These are phyloP conservation scores for Aporophyla lueneburgensis DNA, from an alignment of 2,888 invertebrate genomes.

Conservation along the genomic window DNA sequence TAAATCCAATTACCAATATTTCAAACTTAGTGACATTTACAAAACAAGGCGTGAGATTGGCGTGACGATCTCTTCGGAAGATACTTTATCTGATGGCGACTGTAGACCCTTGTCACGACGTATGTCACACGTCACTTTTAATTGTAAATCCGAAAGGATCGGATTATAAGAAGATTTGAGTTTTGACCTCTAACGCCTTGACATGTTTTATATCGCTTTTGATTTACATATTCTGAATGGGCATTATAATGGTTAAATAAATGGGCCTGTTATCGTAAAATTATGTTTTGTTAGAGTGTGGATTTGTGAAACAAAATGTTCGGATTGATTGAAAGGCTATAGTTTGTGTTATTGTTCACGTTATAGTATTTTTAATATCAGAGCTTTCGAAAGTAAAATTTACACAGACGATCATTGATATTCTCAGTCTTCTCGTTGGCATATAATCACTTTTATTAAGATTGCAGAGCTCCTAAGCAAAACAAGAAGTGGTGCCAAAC, in stretches of 20 bases:
- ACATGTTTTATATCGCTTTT: constrained; percentile 46
- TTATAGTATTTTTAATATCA: too few species aligned
- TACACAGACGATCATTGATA: background rate
- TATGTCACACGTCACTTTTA: constrained; percentile 73
- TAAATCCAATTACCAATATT: constrained; percentile 81
- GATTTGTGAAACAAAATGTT: constrained; percentile 18
- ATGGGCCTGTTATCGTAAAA: constrained; percentile 22
- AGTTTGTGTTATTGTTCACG: too few species aligned
- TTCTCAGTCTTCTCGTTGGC: background rate
- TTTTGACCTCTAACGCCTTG: constrained; percentile 48
- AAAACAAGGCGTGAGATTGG: constrained; percentile 74
- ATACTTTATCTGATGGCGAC: constrained; percentile 40
- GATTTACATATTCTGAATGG: constrained; percentile 48
- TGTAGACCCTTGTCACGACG: constrained; percentile 62
- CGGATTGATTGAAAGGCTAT: too few species aligned
- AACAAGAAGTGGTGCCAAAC: constrained; percentile 51
- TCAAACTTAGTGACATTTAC: constrained; percentile 80
- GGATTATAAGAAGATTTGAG: constrained; percentile 54
- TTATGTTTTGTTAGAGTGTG: constrained; percentile 26
- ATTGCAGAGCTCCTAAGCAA: constrained; percentile 29
- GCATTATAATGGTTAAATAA: constrained; percentile 32
- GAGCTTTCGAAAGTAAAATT: too few species aligned
- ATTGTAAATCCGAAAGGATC: constrained; percentile 72
- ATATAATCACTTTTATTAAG: constrained; percentile 34
- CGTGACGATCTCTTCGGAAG: constrained; percentile 61